Percentiles rank a stretch among this genome's conserved stretches.
These are phyloP conservation scores for Bathybates hornii DNA, from an alignment of 2,113 vertebrate genomes.

Conservation along the genomic window DNA sequence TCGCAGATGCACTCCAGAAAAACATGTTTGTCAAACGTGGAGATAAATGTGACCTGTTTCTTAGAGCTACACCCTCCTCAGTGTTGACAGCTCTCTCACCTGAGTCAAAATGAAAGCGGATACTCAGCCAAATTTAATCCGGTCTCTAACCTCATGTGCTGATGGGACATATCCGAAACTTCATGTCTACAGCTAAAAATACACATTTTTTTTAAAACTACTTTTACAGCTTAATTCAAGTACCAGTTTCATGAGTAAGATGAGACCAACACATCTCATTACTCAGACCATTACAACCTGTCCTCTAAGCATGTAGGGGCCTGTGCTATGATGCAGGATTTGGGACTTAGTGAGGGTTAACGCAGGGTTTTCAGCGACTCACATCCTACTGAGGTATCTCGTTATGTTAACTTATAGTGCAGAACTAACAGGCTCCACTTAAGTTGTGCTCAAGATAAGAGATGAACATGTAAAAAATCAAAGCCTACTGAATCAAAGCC, in stretches of 20 bases:
- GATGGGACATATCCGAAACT: not conserved
- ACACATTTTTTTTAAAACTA: not conserved
- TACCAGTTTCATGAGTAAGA: not conserved
- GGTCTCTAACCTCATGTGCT: not conserved
- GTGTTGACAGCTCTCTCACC: not conserved
- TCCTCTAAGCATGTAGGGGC: not conserved
- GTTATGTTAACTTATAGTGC: not conserved
- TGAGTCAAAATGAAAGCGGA: not conserved
- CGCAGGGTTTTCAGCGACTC: not conserved
- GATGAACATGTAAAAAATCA: not conserved
- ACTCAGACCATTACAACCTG: not conserved
- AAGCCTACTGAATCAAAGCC: not conserved
- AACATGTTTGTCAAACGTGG: constrained; percentile 30
- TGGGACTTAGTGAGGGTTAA: not conserved
- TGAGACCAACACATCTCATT: not conserved
- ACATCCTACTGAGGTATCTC: not conserved
- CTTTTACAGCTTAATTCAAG: not conserved
- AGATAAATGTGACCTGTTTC: not conserved
- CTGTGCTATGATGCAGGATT: not conserved
- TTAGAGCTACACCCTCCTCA: not conserved
- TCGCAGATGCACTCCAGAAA: not conserved
- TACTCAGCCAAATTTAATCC: not conserved
- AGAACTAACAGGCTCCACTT: not conserved
- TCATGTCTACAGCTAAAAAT: not conserved
- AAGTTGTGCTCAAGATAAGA: not conserved